These are phyloP conservation scores for Eubucco bourcierii DNA, from an alignment of 2,113 vertebrate species.

Conservation along the genomic window DNA sequence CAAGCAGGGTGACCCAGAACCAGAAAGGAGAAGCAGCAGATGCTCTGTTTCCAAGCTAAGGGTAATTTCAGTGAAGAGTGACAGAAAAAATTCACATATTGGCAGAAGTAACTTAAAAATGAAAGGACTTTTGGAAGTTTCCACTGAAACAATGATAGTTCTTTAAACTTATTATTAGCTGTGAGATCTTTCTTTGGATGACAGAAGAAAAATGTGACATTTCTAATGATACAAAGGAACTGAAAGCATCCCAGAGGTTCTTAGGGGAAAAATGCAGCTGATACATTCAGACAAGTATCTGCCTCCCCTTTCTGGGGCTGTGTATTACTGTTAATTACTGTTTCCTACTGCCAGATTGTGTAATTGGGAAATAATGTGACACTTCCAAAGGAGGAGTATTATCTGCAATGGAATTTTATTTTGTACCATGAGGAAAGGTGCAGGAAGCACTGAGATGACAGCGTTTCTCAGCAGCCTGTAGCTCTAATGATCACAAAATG, in stretches of 20 bases:
- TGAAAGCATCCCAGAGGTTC: not conserved
- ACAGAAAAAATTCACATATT: conserved; percentile 15
- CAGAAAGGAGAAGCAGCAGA: not conserved
- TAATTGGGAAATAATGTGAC: conserved; percentile 27
- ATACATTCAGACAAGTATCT: not conserved
- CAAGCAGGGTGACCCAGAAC: not conserved
- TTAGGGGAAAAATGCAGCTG: not conserved
- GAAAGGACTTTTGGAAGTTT: conserved; percentile 8
- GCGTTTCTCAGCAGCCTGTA: conserved; percentile 14
- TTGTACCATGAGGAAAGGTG: not conserved
- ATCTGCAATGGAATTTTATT: not conserved
- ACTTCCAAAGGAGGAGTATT: not conserved
- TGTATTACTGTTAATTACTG: conserved; percentile 22
- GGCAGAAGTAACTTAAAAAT: not conserved
- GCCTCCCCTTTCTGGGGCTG: not conserved
- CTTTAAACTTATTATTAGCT: conserved; percentile 33
- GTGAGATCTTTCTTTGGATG: not conserved
- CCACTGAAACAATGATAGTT: not conserved
- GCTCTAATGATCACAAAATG: not conserved
- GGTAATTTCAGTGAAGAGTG: not conserved
- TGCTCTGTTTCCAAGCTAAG: not conserved
- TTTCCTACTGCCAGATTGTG: conserved; percentile 5
- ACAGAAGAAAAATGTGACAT: not conserved
- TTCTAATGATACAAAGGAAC: not conserved
- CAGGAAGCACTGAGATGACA: not conserved